A percentile compares a stretch with the other conserved stretches of the same genome.
phyloP scores from a whole-genome alignment of 1,140 invertebrate genomes.

The Bombus ignitus region DNA sequence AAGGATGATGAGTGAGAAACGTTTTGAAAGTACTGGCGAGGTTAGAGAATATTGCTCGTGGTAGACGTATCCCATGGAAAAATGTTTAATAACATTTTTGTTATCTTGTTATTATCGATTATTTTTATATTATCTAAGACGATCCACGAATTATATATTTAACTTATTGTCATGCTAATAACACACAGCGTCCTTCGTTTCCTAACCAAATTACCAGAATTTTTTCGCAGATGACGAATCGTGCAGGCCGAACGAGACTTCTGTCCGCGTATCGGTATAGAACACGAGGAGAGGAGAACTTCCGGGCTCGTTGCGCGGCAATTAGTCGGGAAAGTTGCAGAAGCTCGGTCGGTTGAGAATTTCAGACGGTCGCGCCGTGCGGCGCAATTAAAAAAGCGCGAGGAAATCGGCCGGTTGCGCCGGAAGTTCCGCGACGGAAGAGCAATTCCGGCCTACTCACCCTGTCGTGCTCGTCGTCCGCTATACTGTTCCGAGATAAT shows the following conservation, averaged over 20 bases:
- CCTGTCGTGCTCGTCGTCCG: neutral
- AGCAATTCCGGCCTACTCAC: constrained; percentile 18
- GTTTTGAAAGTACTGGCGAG: neutral
- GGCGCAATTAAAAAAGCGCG: constrained; percentile 37
- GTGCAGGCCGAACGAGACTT: neutral
- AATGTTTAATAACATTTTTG: too few species aligned
- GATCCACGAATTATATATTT: neutral
- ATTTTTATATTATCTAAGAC: too few species aligned
- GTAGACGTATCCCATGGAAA: neutral
- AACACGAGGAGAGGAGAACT: neutral
- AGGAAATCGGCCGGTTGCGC: constrained; percentile 8
- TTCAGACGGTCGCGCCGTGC: neutral
- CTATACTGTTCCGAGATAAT: constrained; percentile 20
- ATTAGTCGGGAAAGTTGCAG: constrained; percentile 52
- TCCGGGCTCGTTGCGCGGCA: neutral
- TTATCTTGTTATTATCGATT: neutral
- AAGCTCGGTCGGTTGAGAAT: constrained; percentile 9
- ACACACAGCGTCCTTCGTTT: too few species aligned
- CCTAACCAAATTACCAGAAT: neutral
- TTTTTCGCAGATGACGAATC: neutral
- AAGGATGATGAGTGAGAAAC: neutral
- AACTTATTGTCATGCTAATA: too few species aligned
- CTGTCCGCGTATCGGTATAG: neutral
- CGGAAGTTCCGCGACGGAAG: constrained; percentile 16
- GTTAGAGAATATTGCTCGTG: constrained; percentile 28